Percentiles rank a stretch among this genome's conserved stretches.
Evolutionary conservation across 2,888 invertebrate species (phyloP).

Genomic region (Noctua janthe): DNA sequence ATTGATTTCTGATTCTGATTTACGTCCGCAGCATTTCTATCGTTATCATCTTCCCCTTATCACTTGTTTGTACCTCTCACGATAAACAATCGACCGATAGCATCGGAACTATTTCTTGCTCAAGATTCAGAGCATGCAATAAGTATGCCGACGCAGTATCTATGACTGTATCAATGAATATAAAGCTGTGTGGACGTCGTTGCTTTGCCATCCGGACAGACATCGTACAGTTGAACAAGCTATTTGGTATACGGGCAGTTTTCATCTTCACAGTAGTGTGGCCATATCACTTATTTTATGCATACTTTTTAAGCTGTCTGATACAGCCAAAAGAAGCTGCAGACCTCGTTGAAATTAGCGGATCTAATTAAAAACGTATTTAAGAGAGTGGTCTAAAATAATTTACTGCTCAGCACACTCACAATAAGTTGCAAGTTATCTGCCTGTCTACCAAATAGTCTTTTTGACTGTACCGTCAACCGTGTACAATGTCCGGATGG

Average conservation of each 20-base stretch:
- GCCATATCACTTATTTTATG: background rate
- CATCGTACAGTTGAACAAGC: background rate
- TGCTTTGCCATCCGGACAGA: background rate
- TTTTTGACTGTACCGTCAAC: background rate
- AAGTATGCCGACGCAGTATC: constrained; percentile 49
- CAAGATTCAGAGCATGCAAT: constrained; percentile 35
- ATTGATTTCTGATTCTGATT: constrained; percentile 31
- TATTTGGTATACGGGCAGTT: background rate
- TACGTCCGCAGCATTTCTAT: constrained; percentile 2
- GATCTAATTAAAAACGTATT: background rate
- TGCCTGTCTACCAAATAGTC: background rate
- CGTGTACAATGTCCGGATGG: constrained; percentile 66
- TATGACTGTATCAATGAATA: constrained; percentile 62
- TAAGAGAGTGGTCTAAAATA: background rate
- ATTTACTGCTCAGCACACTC: background rate
- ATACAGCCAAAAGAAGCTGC: background rate
- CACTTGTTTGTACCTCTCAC: constrained; percentile 53
- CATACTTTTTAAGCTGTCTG: background rate
- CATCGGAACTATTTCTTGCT: constrained; percentile 24
- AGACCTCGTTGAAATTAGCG: background rate
- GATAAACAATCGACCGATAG: constrained; percentile 41
- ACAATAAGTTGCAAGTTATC: background rate
- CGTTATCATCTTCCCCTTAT: constrained; percentile 31
- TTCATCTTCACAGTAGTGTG: background rate
- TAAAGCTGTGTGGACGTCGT: constrained; percentile 41